Conservation (phyloP, 2,113 vertebrate species). For the Vidua macroura region DNA sequence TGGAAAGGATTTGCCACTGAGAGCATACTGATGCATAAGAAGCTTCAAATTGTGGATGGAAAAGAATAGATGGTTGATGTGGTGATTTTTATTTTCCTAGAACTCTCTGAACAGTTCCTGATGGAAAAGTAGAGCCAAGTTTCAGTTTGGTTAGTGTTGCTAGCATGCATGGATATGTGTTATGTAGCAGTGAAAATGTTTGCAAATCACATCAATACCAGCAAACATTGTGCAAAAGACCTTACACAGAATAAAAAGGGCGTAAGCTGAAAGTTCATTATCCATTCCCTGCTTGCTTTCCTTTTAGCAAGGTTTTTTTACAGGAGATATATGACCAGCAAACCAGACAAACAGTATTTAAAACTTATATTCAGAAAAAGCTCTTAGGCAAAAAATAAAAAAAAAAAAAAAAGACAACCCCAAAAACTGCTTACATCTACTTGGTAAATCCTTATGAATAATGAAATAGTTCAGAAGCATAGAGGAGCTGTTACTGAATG, state of each 20-base stretch:
- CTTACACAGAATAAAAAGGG: neutral
- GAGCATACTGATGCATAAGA: neutral
- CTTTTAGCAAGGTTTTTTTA: neutral
- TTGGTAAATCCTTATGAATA: slow-evolving; percentile 43
- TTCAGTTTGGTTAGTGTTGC: neutral
- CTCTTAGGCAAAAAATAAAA: neutral
- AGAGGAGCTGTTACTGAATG: neutral
- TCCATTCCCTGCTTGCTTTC: neutral
- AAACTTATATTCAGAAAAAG: neutral
- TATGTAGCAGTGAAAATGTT: neutral
- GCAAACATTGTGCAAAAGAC: neutral
- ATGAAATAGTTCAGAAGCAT: slow-evolving; percentile 23
- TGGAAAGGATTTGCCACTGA: neutral
- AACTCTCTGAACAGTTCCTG: neutral
- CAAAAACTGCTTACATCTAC: neutral
- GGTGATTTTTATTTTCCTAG: neutral
- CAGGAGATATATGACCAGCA: neutral
- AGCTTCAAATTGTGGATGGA: neutral
- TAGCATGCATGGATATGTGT: neutral
- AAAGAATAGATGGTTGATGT: neutral
- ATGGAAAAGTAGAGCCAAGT: neutral
- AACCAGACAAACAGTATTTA: neutral
- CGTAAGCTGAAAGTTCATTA: neutral
- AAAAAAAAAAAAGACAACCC: neutral
- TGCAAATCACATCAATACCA: neutral